Evolutionary conservation across 2,797 vertebrate genomes (phyloP), one percentile per base, ranked within the genome.

Genomic region (Amniataba percoides): DNA sequence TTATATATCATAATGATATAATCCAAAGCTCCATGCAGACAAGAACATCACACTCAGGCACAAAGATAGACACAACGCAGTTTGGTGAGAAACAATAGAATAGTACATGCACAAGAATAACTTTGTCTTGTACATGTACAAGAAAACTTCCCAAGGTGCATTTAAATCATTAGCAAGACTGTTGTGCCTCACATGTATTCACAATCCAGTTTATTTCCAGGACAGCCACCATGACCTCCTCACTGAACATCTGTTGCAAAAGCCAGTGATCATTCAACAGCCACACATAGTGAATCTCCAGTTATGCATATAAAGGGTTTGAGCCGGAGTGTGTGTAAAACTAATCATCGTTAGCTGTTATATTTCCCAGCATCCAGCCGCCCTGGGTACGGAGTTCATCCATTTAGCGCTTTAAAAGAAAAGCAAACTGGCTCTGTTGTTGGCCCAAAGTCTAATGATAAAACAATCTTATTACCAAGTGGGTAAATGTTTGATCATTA

Each of bases 401-500:
- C 14, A 25, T 39, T 67, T 31, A 3, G 0, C 49, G 11, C 34
- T 27, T 18, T 71, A 19, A 43, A 10, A 58, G 31, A 56, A 53
- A 66, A 64, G 36, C n/a, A 62, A 73, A 53, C 4, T n/a, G 46
- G 14, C 1, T 2, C 10, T 63, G 53, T 65, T 68, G 49, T 71
- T 21, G 4, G 21, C 40, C 25, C 42, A 46, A 46, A 80, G 63
- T 65, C 21, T 63, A 57, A 55, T 78, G 10, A 67, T 43, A 55
- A 77, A 84, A 83, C 42, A 55, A 42, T 71, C 8, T 23, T 25
- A 73, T 71, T 42, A 49, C 23, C 2, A 66, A 58, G 61, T 68
- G n/a, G 34, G 57, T 62, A 76, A 69, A 72, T 71, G 0, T 73
- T 80, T 81, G 55, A 72, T 71, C 8, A 53, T 70, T 57, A 59